phyloP scores from a whole-genome alignment of 2,797 vertebrate genomes.

The Bothrops alternatus region DNA sequence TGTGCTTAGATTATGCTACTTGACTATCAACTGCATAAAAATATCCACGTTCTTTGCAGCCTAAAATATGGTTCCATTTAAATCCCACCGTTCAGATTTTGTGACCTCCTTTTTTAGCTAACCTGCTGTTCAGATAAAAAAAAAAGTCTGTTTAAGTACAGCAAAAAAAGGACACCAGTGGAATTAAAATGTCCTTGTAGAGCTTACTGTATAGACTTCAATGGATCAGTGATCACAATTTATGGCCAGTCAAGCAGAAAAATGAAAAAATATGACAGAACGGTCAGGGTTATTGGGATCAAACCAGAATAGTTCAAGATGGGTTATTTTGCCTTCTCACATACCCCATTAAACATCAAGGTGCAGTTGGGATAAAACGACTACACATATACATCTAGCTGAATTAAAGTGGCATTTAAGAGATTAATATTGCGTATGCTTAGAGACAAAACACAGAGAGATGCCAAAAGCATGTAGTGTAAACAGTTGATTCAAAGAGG shows the following conservation, averaged over 20 bases:
- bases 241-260: slow-evolving; percentile 11
- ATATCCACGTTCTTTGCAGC: not conserved
- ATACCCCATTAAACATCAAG: not conserved
- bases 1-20: not conserved
- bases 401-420: not conserved
- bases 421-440: not conserved
- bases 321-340: not conserved
- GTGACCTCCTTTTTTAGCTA: not conserved
- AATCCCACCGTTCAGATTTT: not conserved
- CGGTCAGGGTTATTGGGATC: not conserved
- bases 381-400: not conserved
- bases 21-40: slow-evolving; percentile 2
- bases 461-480: not conserved
- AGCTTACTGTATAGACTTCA: slow-evolving; percentile 1
- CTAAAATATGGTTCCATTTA: not conserved
- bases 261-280: not conserved
- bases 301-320: not conserved
- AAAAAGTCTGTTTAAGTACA: not conserved
- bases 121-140: not conserved
- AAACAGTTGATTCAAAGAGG: not conserved
- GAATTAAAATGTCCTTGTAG: slow-evolving; percentile 1
- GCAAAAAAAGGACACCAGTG: slow-evolving; percentile 1
- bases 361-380: not conserved
- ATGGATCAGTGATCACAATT: not conserved
- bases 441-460: not conserved